These are phyloP conservation scores for Drosophila equinoxialis DNA, from an alignment of 1,140 invertebrate genomes.

Conservation along the genomic window DNA sequence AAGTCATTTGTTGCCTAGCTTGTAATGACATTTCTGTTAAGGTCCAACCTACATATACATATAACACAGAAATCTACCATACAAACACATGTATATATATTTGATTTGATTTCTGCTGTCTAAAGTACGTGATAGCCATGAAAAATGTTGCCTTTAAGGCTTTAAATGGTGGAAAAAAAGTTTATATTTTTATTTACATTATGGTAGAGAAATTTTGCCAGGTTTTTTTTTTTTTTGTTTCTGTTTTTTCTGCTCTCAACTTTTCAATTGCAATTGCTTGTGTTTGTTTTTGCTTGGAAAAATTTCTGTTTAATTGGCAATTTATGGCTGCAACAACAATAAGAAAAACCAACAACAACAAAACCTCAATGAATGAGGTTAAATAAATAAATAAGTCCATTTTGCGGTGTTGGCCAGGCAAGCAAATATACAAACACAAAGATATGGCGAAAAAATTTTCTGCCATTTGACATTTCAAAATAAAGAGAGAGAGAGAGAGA, in stretches of 20 bases:
- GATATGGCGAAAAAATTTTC: constrained; percentile 11
- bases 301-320: constrained; percentile 69
- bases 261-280: constrained; percentile 18
- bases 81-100: not conserved
- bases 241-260: constrained; percentile 31
- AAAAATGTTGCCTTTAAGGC: constrained; percentile 31
- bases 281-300: constrained; percentile 55
- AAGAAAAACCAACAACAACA: constrained; percentile 3
- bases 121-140: constrained; percentile 30
- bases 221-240: constrained; percentile 24
- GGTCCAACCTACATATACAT: not conserved
- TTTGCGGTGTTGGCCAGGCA: constrained; percentile 23
- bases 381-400: constrained; percentile 55
- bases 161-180: constrained; percentile 37
- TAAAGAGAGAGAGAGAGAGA: too few relatives aligned
- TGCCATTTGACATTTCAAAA: constrained; percentile 17
- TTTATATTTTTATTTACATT: constrained; percentile 31
- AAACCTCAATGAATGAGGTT: constrained; percentile 19
- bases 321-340: constrained; percentile 36
- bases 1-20: constrained; percentile 70
- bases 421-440: constrained; percentile 28
- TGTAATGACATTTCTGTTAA: constrained; percentile 68
- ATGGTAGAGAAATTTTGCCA: not conserved
- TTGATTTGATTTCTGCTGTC: constrained; percentile 34
- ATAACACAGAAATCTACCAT: not conserved